These are phyloP conservation scores for Germaria angustata DNA, from an alignment of 2,888 invertebrate species.

Conservation along the genomic window DNA sequence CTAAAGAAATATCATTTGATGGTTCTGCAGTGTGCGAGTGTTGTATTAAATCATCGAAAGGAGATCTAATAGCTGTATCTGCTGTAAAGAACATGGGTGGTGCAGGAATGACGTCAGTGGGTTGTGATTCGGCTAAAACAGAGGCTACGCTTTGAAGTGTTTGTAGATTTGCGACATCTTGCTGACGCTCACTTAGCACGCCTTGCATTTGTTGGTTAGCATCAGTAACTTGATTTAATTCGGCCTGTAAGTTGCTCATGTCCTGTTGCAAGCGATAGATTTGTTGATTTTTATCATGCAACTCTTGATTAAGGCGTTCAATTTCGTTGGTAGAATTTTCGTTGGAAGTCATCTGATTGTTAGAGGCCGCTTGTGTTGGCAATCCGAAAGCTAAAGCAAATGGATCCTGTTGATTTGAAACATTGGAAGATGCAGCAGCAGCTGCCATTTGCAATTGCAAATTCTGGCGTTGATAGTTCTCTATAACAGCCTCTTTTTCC, in stretches of 20 bases:
- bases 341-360: neutral
- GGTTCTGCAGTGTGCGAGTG: conserved; percentile 67
- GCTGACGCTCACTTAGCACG: conserved; percentile 67
- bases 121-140: conserved; percentile 22
- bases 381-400: conserved; percentile 64
- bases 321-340: conserved; percentile 40
- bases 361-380: conserved; percentile 16
- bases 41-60: conserved; percentile 77
- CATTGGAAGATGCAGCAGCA: conserved; percentile 53
- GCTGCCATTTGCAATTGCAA: conserved; percentile 76
- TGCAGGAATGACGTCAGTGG: conserved; percentile 70
- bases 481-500: conserved; percentile 81
- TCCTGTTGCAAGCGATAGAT: conserved; percentile 68
- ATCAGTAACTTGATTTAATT: conserved; percentile 63
- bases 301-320: conserved; percentile 63
- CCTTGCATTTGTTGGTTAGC: conserved; percentile 69
- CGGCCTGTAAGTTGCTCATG: conserved; percentile 56
- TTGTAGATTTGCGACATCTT: conserved; percentile 69
- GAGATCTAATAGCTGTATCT: conserved; percentile 72
- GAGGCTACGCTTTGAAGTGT: conserved; percentile 54
- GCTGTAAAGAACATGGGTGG: conserved; percentile 75
- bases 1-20: neutral
- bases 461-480: conserved; percentile 77
- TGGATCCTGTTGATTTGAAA: conserved; percentile 58
- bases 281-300: conserved; percentile 66